Evolutionary conservation across 2,888 invertebrate genomes (phyloP).

Genomic region (Galerucella pusilla): DNA sequence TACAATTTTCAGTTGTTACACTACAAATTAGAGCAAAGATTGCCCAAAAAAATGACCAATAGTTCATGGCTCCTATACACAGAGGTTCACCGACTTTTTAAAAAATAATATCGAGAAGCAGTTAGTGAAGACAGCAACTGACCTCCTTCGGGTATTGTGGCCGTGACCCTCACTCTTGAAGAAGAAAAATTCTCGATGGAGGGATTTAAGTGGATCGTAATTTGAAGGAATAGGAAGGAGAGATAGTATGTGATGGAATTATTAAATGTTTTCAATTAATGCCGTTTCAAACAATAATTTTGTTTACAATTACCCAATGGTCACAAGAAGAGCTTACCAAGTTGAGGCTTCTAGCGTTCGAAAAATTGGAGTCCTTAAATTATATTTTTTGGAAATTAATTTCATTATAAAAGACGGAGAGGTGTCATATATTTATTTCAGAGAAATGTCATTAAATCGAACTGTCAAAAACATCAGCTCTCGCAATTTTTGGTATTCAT

Average conservation of each 20-base stretch:
- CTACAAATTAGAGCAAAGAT: constrained; percentile 21
- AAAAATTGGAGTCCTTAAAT: too few species aligned
- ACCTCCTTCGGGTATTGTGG: constrained; percentile 39
- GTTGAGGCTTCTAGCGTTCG: too few species aligned
- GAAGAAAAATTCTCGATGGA: constrained; percentile 33
- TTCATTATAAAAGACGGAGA: too few species aligned
- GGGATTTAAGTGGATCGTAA: constrained; percentile 38
- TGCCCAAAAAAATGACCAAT: constrained; percentile 24
- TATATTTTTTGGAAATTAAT: too few species aligned
- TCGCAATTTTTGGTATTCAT: too few species aligned
- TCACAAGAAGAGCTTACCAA: too few species aligned
- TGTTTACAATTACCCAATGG: neutral
- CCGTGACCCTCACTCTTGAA: constrained; percentile 41
- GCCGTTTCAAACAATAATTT: neutral
- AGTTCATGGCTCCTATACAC: constrained; percentile 25
- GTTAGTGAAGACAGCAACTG: constrained; percentile 34
- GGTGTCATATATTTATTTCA: too few species aligned
- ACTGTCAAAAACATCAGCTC: too few species aligned
- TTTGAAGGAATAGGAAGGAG: constrained; percentile 20
- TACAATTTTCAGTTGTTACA: constrained; percentile 34
- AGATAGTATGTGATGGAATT: neutral
- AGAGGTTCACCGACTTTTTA: constrained; percentile 1
- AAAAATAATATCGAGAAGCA: constrained; percentile 23
- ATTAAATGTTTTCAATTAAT: neutral
- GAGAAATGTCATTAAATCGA: too few species aligned